A percentile compares a stretch with the other conserved stretches of the same genome.
These are phyloP conservation scores for Equus przewalskii DNA, from an alignment of 2,113 vertebrate genomes.

Conservation along the genomic window DNA sequence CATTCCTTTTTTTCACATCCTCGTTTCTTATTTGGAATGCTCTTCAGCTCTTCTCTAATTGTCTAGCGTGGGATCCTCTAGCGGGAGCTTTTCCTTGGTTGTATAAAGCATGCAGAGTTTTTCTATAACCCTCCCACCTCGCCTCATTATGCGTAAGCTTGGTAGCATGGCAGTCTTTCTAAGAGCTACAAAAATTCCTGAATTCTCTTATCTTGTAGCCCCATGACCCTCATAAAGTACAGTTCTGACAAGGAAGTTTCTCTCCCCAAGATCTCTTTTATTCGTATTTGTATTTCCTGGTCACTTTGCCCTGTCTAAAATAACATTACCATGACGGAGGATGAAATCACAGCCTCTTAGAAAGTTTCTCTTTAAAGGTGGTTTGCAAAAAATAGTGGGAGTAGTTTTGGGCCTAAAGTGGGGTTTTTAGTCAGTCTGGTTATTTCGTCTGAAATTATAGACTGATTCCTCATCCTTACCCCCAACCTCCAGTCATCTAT, in stretches of 20 bases:
- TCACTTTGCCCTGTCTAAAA: background rate
- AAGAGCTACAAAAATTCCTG: background rate
- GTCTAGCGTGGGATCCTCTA: background rate
- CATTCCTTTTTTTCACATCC: background rate
- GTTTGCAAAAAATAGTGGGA: background rate
- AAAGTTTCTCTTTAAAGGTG: constrained; percentile 15
- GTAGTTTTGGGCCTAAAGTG: background rate
- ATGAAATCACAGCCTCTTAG: constrained; percentile 10
- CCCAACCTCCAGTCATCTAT: background rate
- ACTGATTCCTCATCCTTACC: background rate
- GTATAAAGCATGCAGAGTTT: background rate
- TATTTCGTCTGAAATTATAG: constrained; percentile 1
- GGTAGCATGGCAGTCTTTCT: background rate
- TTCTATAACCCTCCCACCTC: background rate
- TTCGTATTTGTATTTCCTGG: constrained; percentile 46
- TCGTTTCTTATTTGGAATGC: background rate
- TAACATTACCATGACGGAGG: background rate
- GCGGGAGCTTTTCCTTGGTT: background rate
- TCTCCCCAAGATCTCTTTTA: constrained; percentile 19
- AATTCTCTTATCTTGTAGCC: background rate
- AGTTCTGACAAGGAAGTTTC: constrained; percentile 4
- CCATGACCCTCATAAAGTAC: background rate
- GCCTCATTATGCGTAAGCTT: background rate
- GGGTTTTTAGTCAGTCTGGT: background rate
- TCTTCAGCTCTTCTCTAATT: background rate